A percentile compares a stretch with the other conserved stretches of the same genome.
phyloP scores from a whole-genome alignment of 2,113 vertebrate genomes.

The Butorides virescens region DNA sequence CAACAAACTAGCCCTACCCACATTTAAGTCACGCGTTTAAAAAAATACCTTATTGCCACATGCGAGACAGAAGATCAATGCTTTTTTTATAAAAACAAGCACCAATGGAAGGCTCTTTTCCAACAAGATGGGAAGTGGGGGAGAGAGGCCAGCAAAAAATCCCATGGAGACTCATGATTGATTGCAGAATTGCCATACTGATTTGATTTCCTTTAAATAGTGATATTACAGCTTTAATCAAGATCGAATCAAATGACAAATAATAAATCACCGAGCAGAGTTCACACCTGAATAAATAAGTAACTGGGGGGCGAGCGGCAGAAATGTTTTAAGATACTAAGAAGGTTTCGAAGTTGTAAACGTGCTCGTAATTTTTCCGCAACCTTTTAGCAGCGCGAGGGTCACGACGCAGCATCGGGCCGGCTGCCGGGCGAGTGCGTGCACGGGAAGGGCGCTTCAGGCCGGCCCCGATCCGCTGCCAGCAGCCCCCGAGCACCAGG shows the following conservation, averaged over 20 bases:
- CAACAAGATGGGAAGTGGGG: neutral
- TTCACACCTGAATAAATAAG: constrained; percentile 12
- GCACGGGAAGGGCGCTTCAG: accelerated
- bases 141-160: neutral
- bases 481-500: neutral
- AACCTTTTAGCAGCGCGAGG: neutral
- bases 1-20: too few relatives aligned
- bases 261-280: constrained; percentile 10
- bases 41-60: neutral
- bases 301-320: neutral
- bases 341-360: neutral
- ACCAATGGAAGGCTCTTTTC: neutral
- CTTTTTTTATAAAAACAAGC: neutral
- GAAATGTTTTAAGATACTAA: neutral
- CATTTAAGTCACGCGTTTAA: neutral
- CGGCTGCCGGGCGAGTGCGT: accelerated
- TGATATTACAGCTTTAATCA: constrained; percentile 49
- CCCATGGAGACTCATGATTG: constrained; percentile 4
- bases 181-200: constrained; percentile 1
- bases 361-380: neutral
- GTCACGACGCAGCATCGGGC: accelerated
- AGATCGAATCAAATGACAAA: constrained; percentile 26
- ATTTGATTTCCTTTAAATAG: constrained; percentile 58
- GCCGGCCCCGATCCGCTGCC: too few relatives aligned
- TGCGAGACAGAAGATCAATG: neutral